These are phyloP conservation scores for Dorcus parallelipipedus DNA, from an alignment of 2,888 invertebrate species.

Conservation along the genomic window DNA sequence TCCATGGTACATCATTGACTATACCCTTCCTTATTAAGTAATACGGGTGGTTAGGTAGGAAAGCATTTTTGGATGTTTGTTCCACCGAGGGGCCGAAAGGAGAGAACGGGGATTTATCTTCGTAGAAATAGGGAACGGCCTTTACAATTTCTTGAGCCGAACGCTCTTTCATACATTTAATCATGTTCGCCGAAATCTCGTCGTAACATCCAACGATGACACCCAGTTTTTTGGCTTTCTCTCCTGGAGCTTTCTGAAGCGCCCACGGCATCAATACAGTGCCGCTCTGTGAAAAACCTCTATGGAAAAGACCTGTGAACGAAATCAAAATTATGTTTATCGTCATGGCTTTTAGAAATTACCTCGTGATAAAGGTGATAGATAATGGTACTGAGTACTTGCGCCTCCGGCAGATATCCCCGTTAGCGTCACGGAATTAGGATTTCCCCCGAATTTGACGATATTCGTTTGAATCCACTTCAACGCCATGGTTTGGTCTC, in stretches of 20 bases:
- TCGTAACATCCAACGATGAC: conserved; percentile 60
- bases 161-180: conserved; percentile 60
- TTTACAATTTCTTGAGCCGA: conserved; percentile 57
- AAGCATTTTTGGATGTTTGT: conserved; percentile 34
- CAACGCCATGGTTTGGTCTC: conserved; percentile 65
- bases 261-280: conserved; percentile 57
- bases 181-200: conserved; percentile 51
- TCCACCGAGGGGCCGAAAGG: conserved; percentile 48
- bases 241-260: conserved; percentile 52
- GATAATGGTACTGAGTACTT: conserved; percentile 66
- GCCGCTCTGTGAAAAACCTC: conserved; percentile 66
- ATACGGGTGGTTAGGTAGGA: conserved; percentile 61
- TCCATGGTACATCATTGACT: conserved; percentile 62
- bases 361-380: conserved; percentile 58
- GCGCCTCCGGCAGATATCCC: conserved; percentile 69
- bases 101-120: conserved; percentile 51
- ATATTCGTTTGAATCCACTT: conserved; percentile 66
- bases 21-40: conserved; percentile 56
- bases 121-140: conserved; percentile 33
- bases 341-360: not conserved
- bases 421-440: conserved; percentile 59
- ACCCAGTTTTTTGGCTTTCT: conserved; percentile 59
- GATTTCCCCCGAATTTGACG: conserved; percentile 63
- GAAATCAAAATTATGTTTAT: no score
- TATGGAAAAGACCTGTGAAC: conserved; percentile 50